phyloP scores from a whole-genome alignment of 2,888 invertebrate genomes.

The Tetranychus piercei region DNA sequence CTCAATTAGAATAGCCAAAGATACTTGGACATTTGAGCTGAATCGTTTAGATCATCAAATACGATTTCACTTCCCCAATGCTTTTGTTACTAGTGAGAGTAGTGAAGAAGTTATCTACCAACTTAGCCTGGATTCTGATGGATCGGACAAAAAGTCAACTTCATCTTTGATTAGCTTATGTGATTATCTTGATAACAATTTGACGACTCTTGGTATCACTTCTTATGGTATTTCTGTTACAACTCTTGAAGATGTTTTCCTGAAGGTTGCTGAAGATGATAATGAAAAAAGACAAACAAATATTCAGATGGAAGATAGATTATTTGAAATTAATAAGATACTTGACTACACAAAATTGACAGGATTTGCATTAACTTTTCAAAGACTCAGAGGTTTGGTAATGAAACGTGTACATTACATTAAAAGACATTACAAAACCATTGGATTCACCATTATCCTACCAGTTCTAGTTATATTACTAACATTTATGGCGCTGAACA shows the following conservation, averaged over 20 bases:
- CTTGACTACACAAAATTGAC: no score
- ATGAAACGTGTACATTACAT: no score
- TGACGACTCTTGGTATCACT: slow-evolving; percentile 44
- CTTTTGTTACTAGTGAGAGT: slow-evolving; percentile 17
- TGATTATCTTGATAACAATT: slow-evolving; percentile 42
- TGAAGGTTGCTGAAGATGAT: slow-evolving; percentile 34
- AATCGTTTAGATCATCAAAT: no score
- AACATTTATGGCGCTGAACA: no score
- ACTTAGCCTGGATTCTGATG: background rate
- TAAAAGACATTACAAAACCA: no score
- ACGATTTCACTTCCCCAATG: slow-evolving; percentile 23
- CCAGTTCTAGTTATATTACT: no score
- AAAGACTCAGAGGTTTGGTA: no score
- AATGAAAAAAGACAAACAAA: background rate
- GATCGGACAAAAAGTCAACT: slow-evolving; percentile 2
- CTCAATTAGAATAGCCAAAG: slow-evolving; percentile 25
- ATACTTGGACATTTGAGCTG: background rate
- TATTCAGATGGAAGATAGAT: no score
- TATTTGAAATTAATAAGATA: no score
- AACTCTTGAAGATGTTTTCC: slow-evolving; percentile 78
- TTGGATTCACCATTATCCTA: no score
- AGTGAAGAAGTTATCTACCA: slow-evolving; percentile 22
- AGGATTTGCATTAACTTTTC: background rate
- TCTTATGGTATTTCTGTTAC: slow-evolving; percentile 66
- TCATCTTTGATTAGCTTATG: slow-evolving; percentile 44